Conservation (phyloP, 1,140 invertebrate genomes). For the Araneus ventricosus region DNA sequence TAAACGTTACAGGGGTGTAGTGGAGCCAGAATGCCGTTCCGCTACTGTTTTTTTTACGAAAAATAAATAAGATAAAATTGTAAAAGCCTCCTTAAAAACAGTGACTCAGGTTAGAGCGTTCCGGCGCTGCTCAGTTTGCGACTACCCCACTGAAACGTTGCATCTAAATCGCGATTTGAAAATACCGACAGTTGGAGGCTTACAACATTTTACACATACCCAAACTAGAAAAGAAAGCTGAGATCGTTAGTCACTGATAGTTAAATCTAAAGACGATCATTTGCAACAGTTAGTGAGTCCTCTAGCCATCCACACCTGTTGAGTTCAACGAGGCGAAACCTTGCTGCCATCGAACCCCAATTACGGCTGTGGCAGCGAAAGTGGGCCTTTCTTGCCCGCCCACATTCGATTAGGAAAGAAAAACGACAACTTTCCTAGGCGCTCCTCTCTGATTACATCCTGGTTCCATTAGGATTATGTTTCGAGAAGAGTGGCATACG, state of each 20-base stretch:
- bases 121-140: too few relatives aligned
- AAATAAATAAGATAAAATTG: too few relatives aligned
- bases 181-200: too few relatives aligned
- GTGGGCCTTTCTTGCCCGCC: slow-evolving; percentile 1
- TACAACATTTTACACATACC: too few relatives aligned
- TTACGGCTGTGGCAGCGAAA: background rate
- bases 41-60: too few relatives aligned
- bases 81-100: too few relatives aligned
- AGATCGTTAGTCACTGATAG: background rate
- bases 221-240: too few relatives aligned
- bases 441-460: background rate
- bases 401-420: background rate
- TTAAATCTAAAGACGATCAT: background rate
- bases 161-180: too few relatives aligned
- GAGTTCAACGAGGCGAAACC: background rate
- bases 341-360: background rate
- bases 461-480: background rate
- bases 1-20: too few relatives aligned
- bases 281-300: background rate
- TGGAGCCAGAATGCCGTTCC: too few relatives aligned
- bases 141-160: too few relatives aligned
- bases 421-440: background rate
- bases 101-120: too few relatives aligned
- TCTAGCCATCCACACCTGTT: background rate
- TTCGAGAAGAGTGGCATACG: background rate